Conservation (phyloP, 2,113 vertebrate species). For the Thunnus thynnus region DNA sequence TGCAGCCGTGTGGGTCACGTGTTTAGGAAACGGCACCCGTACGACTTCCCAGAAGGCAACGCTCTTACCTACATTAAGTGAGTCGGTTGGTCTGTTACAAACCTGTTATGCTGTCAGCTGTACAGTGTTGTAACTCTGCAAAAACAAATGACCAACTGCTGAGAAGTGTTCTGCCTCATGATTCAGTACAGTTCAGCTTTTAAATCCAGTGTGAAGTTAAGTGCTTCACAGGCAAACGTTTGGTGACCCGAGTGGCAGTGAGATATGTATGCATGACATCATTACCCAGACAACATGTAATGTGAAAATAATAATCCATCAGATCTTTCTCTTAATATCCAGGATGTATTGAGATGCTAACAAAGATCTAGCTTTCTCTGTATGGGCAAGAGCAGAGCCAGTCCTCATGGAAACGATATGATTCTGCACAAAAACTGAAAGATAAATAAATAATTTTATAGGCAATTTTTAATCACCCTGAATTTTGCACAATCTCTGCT, state of each 20-base stretch:
- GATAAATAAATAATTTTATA: neutral
- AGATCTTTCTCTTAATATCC: too few relatives aligned
- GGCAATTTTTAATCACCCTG: neutral
- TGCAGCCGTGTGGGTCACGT: slow-evolving; percentile 98
- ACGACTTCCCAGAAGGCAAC: slow-evolving; percentile 98
- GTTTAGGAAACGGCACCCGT: slow-evolving; percentile 98
- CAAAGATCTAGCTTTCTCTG: neutral
- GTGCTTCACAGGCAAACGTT: neutral
- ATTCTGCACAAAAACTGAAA: neutral
- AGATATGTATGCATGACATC: neutral
- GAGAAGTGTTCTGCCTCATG: neutral
- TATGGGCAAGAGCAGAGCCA: neutral
- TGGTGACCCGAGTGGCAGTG: neutral
- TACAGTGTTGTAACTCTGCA: neutral
- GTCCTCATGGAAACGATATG: neutral
- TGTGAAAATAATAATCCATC: too few relatives aligned
- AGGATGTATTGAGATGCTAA: neutral
- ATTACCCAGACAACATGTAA: too few relatives aligned
- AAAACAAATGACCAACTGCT: neutral
- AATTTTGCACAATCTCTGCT: neutral
- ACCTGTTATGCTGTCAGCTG: neutral
- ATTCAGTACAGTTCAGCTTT: slow-evolving; percentile 10
- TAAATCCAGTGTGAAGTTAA: neutral
- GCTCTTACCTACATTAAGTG: slow-evolving; percentile 99
- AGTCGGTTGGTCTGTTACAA: slow-evolving; percentile 63